A percentile compares a stretch with the other conserved stretches of the same genome.
phyloP scores from a whole-genome alignment of 1,140 invertebrate genomes.

The Pararge aegeria region DNA sequence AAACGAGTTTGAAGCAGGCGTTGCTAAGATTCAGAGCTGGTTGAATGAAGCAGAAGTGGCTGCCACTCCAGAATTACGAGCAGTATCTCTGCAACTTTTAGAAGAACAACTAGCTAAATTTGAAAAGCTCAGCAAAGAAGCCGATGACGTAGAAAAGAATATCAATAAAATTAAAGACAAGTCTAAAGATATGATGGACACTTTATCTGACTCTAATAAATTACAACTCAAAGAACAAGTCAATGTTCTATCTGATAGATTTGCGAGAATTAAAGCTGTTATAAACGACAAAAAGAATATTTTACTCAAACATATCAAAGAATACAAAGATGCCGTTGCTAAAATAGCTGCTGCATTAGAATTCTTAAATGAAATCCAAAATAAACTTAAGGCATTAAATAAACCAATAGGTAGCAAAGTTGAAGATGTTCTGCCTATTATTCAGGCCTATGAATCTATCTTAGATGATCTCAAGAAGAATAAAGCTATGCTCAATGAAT shows the following conservation, averaged over 20 bases:
- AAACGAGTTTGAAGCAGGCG: constrained; percentile 89
- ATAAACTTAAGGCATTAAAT: constrained; percentile 89
- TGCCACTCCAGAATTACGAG: constrained; percentile 88
- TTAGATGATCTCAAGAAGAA: constrained; percentile 89
- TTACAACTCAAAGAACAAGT: constrained; percentile 89
- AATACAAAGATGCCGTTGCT: constrained; percentile 88
- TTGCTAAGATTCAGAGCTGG: constrained; percentile 91
- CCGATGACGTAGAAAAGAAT: constrained; percentile 84
- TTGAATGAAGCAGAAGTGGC: constrained; percentile 92
- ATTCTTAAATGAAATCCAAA: constrained; percentile 89
- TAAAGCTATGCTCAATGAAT: constrained; percentile 88
- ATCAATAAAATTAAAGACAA: constrained; percentile 88
- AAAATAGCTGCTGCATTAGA: constrained; percentile 89
- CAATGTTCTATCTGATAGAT: constrained; percentile 88
- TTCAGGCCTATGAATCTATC: constrained; percentile 89
- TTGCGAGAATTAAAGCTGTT: constrained; percentile 85
- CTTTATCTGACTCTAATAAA: constrained; percentile 92
- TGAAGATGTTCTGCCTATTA: constrained; percentile 90
- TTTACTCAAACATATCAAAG: constrained; percentile 87
- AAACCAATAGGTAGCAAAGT: constrained; percentile 91
- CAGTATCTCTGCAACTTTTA: constrained; percentile 88
- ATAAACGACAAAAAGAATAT: constrained; percentile 88
- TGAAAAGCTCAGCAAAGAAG: constrained; percentile 88
- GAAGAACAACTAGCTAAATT: constrained; percentile 93
- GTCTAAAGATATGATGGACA: constrained; percentile 88